Conservation (phyloP, 2,113 vertebrate species). For the Tricholaema leucomelas region DNA sequence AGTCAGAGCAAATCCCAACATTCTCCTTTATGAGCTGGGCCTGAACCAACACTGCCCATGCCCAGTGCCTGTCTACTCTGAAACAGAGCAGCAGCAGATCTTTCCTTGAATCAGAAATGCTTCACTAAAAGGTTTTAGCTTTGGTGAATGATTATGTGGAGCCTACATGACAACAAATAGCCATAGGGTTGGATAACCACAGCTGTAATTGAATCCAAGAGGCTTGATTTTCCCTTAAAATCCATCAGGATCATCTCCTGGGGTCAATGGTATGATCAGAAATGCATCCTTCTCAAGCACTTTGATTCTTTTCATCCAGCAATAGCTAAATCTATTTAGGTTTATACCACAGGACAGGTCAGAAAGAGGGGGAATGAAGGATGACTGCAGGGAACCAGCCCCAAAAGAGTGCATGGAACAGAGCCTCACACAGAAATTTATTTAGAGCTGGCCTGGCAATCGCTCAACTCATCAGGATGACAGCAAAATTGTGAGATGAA, state of each 20-base stretch:
- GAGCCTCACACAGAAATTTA: neutral
- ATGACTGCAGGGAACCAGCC: neutral
- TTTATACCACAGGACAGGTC: neutral
- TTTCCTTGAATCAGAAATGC: neutral
- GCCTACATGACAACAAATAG: neutral
- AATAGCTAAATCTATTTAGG: neutral
- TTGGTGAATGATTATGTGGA: no score
- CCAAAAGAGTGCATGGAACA: neutral
- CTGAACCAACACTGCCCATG: neutral
- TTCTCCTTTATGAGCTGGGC: neutral
- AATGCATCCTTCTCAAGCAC: neutral
- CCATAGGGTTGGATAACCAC: neutral
- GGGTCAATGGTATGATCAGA: neutral
- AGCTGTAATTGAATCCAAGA: neutral
- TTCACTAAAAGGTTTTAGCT: no score
- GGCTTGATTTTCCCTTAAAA: constrained; percentile 1
- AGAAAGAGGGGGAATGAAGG: neutral
- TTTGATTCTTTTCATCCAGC: neutral
- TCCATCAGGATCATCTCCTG: neutral
- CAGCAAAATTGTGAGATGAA: neutral
- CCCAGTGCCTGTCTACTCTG: neutral
- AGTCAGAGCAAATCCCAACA: neutral
- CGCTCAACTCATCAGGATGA: neutral
- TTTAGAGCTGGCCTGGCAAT: neutral
- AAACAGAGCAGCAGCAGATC: neutral